A percentile compares a stretch with the other conserved stretches of the same genome.
These are phyloP conservation scores for Montipora capitata DNA, from an alignment of 92 coral and sea anemone species.

Conservation along the genomic window DNA sequence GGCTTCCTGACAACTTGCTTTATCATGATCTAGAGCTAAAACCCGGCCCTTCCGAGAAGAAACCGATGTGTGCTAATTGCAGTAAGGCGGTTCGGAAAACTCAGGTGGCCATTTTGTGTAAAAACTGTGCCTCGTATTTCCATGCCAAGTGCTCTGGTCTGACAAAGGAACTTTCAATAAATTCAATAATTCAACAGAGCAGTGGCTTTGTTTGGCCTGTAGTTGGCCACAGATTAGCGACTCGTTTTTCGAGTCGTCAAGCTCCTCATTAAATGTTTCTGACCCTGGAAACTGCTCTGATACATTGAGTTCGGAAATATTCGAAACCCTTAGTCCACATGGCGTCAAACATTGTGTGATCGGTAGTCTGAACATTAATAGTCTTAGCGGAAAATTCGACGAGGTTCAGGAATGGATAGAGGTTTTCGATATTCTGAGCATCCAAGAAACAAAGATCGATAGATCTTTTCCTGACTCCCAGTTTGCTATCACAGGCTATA, in stretches of 20 bases:
- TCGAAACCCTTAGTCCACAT: neutral
- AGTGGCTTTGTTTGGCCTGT: neutral
- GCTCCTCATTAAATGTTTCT: neutral
- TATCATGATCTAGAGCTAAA: too few species aligned
- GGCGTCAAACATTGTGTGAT: neutral
- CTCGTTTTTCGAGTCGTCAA: neutral
- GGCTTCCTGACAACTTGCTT: neutral
- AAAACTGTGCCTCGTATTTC: neutral
- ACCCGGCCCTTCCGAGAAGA: neutral
- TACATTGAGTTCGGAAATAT: neutral
- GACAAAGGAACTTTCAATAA: neutral
- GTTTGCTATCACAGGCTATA: neutral
- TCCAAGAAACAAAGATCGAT: neutral
- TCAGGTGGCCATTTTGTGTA: neutral
- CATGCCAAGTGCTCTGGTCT: neutral
- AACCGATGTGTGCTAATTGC: neutral
- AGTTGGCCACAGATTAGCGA: neutral
- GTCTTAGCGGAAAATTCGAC: constrained; percentile 6
- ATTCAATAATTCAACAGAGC: neutral
- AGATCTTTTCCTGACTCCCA: neutral
- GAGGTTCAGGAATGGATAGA: neutral
- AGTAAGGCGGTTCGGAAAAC: neutral
- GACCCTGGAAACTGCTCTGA: neutral
- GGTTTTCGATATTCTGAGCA: neutral
- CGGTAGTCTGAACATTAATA: neutral